These are phyloP conservation scores for Bryconaethiops microstoma DNA, from an alignment of 2,797 vertebrate genomes.

Conservation along the genomic window DNA sequence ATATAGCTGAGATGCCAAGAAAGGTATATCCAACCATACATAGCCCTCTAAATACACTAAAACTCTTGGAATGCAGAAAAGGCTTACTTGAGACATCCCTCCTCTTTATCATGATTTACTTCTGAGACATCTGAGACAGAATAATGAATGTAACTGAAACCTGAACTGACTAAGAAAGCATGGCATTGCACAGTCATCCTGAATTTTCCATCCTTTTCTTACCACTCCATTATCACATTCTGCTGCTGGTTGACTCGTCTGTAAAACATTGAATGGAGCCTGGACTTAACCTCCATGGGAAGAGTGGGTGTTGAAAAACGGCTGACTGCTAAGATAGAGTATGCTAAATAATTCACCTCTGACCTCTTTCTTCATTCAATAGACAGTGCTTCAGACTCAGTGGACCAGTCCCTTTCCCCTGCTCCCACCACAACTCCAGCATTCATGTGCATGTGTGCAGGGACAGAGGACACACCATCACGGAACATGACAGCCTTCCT, in stretches of 20 bases:
- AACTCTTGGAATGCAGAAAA: too few relatives aligned
- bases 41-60: too few relatives aligned
- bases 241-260: background rate
- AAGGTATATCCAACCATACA: too few relatives aligned
- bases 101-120: background rate
- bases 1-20: too few relatives aligned
- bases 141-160: background rate
- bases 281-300: slow-evolving; percentile 11
- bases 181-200: background rate
- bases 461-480: slow-evolving; percentile 13
- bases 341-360: slow-evolving; percentile 44
- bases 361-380: slow-evolving; percentile 29
- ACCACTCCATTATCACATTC: background rate
- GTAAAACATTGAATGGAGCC: slow-evolving; percentile 35
- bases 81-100: background rate
- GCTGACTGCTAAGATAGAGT: slow-evolving; percentile 10
- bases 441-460: slow-evolving; percentile 35
- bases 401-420: background rate
- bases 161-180: background rate
- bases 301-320: background rate
- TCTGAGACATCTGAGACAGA: slow-evolving; percentile 2
- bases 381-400: background rate
- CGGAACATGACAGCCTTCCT: slow-evolving; percentile 48
- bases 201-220: background rate
- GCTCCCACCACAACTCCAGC: background rate